These are phyloP conservation scores for Leucosticte australis DNA, from an alignment of 2,113 vertebrate genomes.

Conservation along the genomic window DNA sequence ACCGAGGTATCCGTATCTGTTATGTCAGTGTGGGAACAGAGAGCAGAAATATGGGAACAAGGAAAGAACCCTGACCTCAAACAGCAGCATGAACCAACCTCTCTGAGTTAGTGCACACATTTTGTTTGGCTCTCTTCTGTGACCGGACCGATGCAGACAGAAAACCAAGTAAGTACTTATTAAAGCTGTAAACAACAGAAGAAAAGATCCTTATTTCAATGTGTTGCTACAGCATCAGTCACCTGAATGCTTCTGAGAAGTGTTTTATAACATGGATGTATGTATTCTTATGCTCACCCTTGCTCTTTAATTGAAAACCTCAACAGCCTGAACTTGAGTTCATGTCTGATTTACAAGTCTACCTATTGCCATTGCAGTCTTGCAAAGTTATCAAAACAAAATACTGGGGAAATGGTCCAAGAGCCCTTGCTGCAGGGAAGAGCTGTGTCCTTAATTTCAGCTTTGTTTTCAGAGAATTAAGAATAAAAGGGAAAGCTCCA, in stretches of 20 bases:
- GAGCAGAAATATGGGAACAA: background rate
- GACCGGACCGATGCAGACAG: background rate
- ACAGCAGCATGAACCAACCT: background rate
- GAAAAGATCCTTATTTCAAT: background rate
- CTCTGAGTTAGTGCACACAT: background rate
- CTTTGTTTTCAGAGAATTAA: background rate
- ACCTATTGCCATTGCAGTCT: background rate
- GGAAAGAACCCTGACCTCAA: background rate
- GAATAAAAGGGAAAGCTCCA: background rate
- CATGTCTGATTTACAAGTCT: background rate
- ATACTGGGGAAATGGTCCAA: background rate
- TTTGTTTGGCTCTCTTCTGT: background rate
- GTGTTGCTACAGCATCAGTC: background rate
- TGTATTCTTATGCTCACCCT: background rate
- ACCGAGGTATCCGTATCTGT: background rate
- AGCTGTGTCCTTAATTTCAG: background rate
- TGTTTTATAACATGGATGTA: background rate
- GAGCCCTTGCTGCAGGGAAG: background rate
- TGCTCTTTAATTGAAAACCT: background rate
- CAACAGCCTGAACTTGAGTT: background rate
- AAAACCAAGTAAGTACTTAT: background rate
- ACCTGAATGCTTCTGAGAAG: background rate
- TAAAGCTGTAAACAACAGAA: slow-evolving; percentile 21
- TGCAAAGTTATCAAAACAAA: background rate
- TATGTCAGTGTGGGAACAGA: background rate